These are phyloP conservation scores for Nomada lathburiana DNA, from an alignment of 2,888 invertebrate species.

Conservation along the genomic window DNA sequence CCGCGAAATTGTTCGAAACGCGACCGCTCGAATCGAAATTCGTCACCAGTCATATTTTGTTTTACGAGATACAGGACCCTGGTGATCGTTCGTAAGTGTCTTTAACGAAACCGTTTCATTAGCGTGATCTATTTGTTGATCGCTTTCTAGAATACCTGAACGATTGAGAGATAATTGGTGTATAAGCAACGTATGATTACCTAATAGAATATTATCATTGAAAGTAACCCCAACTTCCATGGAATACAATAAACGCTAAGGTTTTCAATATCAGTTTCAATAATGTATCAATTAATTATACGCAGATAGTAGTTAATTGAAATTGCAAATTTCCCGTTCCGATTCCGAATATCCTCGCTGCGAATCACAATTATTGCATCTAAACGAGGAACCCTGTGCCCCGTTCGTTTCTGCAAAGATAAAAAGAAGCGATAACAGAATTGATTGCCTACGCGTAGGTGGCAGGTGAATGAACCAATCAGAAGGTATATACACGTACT, in stretches of 20 bases:
- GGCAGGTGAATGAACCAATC: conserved; percentile 47
- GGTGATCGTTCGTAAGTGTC: conserved; percentile 31
- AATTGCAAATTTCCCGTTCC: not conserved
- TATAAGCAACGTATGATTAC: not conserved
- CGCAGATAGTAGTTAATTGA: not conserved
- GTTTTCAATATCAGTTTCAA: no score
- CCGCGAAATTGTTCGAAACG: conserved; percentile 41
- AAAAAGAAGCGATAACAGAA: conserved; percentile 21
- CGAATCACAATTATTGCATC: conserved; percentile 1
- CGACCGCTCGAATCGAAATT: not conserved
- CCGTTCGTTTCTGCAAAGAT: not conserved
- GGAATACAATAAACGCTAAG: no score
- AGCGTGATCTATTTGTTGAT: not conserved
- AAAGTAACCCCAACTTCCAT: not conserved
- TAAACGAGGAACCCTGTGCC: not conserved
- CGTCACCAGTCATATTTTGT: not conserved
- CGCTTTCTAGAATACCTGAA: conserved; percentile 5
- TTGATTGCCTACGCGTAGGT: conserved; percentile 18
- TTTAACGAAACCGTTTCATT: conserved; percentile 17
- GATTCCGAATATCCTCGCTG: no score
- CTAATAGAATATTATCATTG: not conserved
- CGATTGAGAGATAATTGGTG: not conserved
- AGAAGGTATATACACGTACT: conserved; percentile 31
- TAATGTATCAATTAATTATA: not conserved
- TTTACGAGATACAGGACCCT: not conserved